Percentiles rank a stretch among this genome's conserved stretches.
These are phyloP conservation scores for Agrotis puta DNA, from an alignment of 2,888 invertebrate species.

Conservation along the genomic window DNA sequence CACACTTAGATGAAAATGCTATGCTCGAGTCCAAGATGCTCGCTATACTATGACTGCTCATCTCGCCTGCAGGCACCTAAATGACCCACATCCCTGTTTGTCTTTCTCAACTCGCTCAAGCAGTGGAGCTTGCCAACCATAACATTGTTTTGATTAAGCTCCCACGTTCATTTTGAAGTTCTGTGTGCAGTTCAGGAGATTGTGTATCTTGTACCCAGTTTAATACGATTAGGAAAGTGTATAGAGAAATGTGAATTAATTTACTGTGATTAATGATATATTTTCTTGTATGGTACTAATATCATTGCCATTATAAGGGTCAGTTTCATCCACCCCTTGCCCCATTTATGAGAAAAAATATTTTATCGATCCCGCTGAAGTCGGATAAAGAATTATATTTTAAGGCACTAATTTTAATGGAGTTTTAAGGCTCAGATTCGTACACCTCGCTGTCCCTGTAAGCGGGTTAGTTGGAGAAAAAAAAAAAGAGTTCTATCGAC, in stretches of 20 bases:
- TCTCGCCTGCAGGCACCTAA: constrained; percentile 29
- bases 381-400: no score
- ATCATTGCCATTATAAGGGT: no score
- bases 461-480: no score
- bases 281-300: no score
- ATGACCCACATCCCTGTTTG: constrained; percentile 49
- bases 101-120: constrained; percentile 37
- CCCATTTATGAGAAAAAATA: no score
- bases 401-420: no score
- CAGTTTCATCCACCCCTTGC: no score
- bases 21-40: neutral
- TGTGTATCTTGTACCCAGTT: constrained; percentile 1
- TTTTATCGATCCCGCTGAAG: no score
- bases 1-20: neutral
- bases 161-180: constrained; percentile 28
- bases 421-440: no score
- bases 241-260: neutral
- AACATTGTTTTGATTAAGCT: constrained; percentile 39
- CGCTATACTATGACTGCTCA: constrained; percentile 5
- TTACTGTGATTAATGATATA: no score
- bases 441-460: no score
- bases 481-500: no score
- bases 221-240: neutral
- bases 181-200: neutral
- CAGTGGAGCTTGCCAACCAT: constrained; percentile 28